Conservation (phyloP, 1,140 invertebrate species). For the Akabosia matsudoensis region DNA sequence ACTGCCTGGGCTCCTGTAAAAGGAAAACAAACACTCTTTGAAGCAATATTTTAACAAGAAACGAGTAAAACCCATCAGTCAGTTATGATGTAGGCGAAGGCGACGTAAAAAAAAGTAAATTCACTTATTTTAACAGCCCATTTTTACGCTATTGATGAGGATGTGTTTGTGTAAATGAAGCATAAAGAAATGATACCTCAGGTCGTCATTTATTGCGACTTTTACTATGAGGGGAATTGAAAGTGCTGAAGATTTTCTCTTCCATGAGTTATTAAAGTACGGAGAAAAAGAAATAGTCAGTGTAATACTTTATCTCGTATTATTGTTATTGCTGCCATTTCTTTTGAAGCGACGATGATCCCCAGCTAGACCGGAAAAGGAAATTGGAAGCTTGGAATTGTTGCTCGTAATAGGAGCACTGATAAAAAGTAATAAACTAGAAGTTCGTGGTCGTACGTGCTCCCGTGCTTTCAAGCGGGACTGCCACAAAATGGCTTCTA, state of each 20-base stretch:
- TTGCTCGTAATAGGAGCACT: not conserved
- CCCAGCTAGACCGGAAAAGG: not conserved
- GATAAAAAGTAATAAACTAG: not conserved
- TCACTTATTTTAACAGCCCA: not conserved
- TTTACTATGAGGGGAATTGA: not conserved
- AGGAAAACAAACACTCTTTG: too few relatives aligned
- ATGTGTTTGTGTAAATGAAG: not conserved
- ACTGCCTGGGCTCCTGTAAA: too few relatives aligned
- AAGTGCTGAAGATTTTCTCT: not conserved
- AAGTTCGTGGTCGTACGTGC: not conserved
- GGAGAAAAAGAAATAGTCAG: not conserved
- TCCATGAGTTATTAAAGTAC: not conserved
- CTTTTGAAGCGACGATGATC: not conserved
- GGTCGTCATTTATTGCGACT: not conserved
- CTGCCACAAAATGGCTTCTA: too few relatives aligned
- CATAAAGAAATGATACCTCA: too few relatives aligned
- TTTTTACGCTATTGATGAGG: not conserved
- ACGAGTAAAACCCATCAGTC: not conserved
- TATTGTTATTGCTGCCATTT: not conserved
- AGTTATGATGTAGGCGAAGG: not conserved
- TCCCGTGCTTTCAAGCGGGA: too few relatives aligned
- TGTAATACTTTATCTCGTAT: not conserved
- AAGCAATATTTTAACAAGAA: too few relatives aligned
- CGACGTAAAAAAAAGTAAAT: not conserved
- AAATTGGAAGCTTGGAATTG: conserved; percentile 19